Base-by-base conservation (phyloP, 1,140 invertebrate species). In the Oedothorax gibbosus region DNA sequence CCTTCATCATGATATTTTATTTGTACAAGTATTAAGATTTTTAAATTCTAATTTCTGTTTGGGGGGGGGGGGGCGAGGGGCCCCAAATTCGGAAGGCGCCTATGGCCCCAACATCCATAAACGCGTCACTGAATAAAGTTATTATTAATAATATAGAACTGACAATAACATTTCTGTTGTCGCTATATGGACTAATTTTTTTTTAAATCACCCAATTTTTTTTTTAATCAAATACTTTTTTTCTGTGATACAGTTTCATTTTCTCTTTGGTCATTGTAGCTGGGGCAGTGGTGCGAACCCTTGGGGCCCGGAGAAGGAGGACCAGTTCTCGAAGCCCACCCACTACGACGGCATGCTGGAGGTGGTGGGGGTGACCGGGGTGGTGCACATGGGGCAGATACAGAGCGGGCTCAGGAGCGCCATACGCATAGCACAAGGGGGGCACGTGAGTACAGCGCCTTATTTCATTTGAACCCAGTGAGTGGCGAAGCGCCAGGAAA, bases 251-350 rank as follows among this genome's bases (percentile, higher is more conserved):
- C 35, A 35, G 35, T 35, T 35, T 2, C 35, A 35, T 65, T 77
- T 49, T 20, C 35, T 68, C 83, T 54, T 35, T 75, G 0, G 15
- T 21, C 15, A 35, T 64, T 79, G 57, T 88, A 98, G 97, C 91
- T 99, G 98, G 99, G 99, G 98, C 75, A 98, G 97, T 73, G 99
- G 99, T 85, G 98, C 98, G 49, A 99, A 99, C 93, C 98, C 98
- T n/a, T 99, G 99, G 99, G 99, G 99, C 85, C 95, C 96, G 65
- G 98, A 99, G 90, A 97, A 97, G 91, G 98, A 99, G 90, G 98
- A 99, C 91, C 95, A 97, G 90, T 99, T 99, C 92, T 94, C 94
- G 88, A 98, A 98, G 90, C 98, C 99, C 71, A 99, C 99, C 90
- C 98, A 99, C 91, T 99, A 97, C 93, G 99, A 99, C 91, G 99